Conservation (phyloP, 2,888 invertebrate species). For the Diarsia mendica region DNA sequence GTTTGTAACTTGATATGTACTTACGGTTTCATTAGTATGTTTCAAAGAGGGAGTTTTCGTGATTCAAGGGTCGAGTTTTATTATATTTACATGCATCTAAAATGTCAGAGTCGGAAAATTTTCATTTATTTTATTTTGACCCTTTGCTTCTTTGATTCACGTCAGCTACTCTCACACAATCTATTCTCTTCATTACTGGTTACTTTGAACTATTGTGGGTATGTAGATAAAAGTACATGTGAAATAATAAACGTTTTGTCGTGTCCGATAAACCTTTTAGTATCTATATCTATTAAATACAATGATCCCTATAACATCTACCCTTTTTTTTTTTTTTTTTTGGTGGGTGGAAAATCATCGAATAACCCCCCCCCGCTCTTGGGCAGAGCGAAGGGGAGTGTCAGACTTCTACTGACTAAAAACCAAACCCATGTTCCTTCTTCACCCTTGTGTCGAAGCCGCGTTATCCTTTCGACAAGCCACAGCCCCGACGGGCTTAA, state of each 20-base stretch:
- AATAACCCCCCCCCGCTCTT: too few species aligned
- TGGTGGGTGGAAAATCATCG: too few species aligned
- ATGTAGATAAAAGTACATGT: neutral
- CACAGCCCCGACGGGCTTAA: too few species aligned
- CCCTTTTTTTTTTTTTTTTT: too few species aligned
- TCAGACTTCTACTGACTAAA: too few species aligned
- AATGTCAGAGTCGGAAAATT: neutral
- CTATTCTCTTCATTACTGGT: neutral
- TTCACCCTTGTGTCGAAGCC: too few species aligned
- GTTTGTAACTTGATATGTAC: neutral
- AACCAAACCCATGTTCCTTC: too few species aligned
- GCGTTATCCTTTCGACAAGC: too few species aligned
- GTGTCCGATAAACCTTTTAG: slow-evolving; percentile 17
- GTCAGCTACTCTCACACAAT: neutral
- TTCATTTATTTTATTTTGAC: neutral
- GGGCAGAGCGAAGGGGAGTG: too few species aligned
- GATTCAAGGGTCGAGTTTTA: neutral
- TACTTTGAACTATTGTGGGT: neutral
- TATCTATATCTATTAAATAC: slow-evolving; percentile 18
- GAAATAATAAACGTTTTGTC: neutral
- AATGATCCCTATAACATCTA: slow-evolving; percentile 10
- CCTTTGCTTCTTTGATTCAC: neutral
- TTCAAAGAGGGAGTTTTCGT: neutral
- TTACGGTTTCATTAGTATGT: slow-evolving; percentile 3
- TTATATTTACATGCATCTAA: neutral